Percentiles rank a stretch among this genome's conserved stretches.
phyloP scores from a whole-genome alignment of 1,140 invertebrate species.

The Delia radicum region DNA sequence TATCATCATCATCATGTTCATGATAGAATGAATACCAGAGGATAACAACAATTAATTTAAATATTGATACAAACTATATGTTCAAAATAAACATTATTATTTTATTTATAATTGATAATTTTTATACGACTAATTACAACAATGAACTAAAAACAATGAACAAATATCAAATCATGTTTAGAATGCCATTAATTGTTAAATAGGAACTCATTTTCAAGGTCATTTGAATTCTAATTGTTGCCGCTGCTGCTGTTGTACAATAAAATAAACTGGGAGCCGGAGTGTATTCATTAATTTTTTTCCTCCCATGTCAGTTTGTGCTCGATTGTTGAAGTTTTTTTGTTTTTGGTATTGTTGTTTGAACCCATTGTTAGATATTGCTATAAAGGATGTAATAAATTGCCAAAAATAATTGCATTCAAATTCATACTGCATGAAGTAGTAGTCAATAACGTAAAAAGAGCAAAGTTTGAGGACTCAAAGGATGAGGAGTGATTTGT shows the following conservation, averaged over 20 bases:
- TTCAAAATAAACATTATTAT: no score
- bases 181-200: slow-evolving; percentile 9
- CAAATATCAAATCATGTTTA: neutral
- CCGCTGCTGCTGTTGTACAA: neutral
- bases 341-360: neutral
- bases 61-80: no score
- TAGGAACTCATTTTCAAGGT: slow-evolving; percentile 24
- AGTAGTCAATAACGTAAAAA: neutral
- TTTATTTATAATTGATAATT: no score
- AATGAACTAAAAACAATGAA: neutral
- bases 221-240: slow-evolving; percentile 11
- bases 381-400: slow-evolving; percentile 17
- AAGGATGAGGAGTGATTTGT: neutral
- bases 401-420: neutral
- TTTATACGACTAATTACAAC: no score
- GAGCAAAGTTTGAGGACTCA: neutral
- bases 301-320: no score
- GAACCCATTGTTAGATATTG: neutral
- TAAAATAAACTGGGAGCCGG: neutral
- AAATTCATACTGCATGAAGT: neutral
- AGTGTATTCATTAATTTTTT: no score
- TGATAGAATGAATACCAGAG: neutral
- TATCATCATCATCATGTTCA: neutral
- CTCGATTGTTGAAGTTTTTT: no score
- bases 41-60: neutral